Evolutionary conservation across 2,888 invertebrate genomes (phyloP).

Genomic region (Eupithecia dodoneata): DNA sequence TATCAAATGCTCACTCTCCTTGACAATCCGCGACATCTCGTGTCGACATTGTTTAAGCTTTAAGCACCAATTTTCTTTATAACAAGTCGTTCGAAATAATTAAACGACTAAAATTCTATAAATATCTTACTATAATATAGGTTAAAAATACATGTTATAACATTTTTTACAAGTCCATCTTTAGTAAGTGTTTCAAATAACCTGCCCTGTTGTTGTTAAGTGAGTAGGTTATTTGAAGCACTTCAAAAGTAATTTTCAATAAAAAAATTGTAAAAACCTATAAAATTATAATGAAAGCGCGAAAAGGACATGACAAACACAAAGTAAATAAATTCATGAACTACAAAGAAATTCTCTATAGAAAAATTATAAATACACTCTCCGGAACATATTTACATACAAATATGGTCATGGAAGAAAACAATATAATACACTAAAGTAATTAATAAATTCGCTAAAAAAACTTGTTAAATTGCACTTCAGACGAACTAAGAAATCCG

Average conservation of each 20-base stretch:
- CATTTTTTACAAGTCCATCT: constrained; percentile 83
- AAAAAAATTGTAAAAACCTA: constrained; percentile 62
- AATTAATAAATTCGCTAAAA: constrained; percentile 80
- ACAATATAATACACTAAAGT: constrained; percentile 66
- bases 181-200: constrained; percentile 68
- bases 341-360: constrained; percentile 60
- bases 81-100: constrained; percentile 85
- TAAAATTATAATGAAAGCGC: constrained; percentile 61
- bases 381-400: constrained; percentile 79
- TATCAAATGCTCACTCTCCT: constrained; percentile 80
- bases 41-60: constrained; percentile 80
- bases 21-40: constrained; percentile 77
- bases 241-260: constrained; percentile 56
- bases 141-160: constrained; percentile 84
- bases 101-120: constrained; percentile 84
- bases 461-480: constrained; percentile 71
- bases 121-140: constrained; percentile 84
- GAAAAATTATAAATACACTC: constrained; percentile 60
- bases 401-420: constrained; percentile 55
- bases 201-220: constrained; percentile 53
- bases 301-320: constrained; percentile 58
- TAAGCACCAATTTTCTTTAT: constrained; percentile 85
- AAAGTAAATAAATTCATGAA: constrained; percentile 54
- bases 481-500: constrained; percentile 71
- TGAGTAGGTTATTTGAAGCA: constrained; percentile 62